Base-by-base conservation (phyloP, 2,113 vertebrate genomes). In the Tylochromis polylepis region DNA sequence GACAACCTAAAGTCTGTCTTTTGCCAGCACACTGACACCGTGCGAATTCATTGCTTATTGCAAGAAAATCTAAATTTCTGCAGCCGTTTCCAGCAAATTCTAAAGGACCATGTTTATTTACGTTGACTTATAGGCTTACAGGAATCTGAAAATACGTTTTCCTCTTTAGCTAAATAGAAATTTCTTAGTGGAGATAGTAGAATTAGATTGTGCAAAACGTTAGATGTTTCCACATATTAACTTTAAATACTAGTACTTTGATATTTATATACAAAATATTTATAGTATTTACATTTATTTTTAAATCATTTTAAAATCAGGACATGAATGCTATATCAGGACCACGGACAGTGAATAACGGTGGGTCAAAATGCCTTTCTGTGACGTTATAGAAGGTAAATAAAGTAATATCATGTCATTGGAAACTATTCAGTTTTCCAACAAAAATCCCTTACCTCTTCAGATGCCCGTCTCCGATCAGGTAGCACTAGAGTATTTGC, bases 1-100 rank as follows among this genome's bases (percentile, higher is more conserved):
- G 72, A 83, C 8, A 62, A 58, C 0, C 8, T 1, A 0, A 2
- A 18, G 0, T 6, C 18, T 3, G 5, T 6, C 3, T 82, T 87
- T 24, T 67, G 5, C 41, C 2, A 75, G 8, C 11, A 86, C 81
- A 93, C 83, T 94, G 94, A 94, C 94, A 92, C 91, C 94, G 82
- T 87, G 92, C 79, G 93, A 89, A 24, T 4, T 9, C 3, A 2
- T 6, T 49, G 0, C 0, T 82, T 11, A 91, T 43, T 85, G 14
- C 79, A 89, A 53, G 15, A 5, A 49, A 59, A 22, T 8, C 14
- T n/a, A 91, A 8, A 38, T 16, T 24, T 41, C 53, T 57, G 12
- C 15, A 80, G 5, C 53, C 0, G 0, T 57, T 41, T 41, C n/a
- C n/a, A 8, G 3, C n/a, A 29, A 29, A n/a, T 9, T 43, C 38